These are phyloP conservation scores for Chlorodrepanis virens DNA, from an alignment of 2,113 vertebrate species.

Conservation along the genomic window DNA sequence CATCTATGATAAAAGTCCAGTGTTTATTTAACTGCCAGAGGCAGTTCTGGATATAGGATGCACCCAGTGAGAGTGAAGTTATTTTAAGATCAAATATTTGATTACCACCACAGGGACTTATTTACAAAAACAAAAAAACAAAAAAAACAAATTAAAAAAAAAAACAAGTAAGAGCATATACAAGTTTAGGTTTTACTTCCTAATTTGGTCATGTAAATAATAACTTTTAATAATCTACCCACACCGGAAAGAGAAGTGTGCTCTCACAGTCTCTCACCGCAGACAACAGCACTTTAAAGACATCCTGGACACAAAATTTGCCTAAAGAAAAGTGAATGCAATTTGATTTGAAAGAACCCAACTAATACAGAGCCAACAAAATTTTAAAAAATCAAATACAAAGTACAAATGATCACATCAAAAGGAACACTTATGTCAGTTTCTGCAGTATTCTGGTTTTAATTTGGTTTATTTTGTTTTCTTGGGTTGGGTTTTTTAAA, in stretches of 20 bases:
- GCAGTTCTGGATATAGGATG: background rate
- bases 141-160: background rate
- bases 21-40: background rate
- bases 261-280: background rate
- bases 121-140: background rate
- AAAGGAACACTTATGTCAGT: background rate
- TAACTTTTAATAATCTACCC: background rate
- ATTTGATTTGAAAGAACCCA: background rate
- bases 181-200: background rate
- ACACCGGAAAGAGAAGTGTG: background rate
- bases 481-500: background rate
- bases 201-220: background rate
- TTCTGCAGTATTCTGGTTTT: background rate
- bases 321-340: background rate
- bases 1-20: background rate
- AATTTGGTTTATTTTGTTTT: accelerated
- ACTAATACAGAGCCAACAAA: background rate
- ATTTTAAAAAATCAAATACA: background rate
- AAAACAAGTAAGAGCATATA: background rate
- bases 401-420: background rate
- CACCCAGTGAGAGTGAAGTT: background rate
- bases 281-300: background rate
- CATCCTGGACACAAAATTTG: background rate
- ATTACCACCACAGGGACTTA: background rate
- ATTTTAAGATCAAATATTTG: constrained; percentile 11